Percentiles rank a stretch among this genome's conserved stretches.
Evolutionary conservation across 2,888 invertebrate genomes (phyloP).

Genomic region (Hydrotaea cyrtoneurina): DNA sequence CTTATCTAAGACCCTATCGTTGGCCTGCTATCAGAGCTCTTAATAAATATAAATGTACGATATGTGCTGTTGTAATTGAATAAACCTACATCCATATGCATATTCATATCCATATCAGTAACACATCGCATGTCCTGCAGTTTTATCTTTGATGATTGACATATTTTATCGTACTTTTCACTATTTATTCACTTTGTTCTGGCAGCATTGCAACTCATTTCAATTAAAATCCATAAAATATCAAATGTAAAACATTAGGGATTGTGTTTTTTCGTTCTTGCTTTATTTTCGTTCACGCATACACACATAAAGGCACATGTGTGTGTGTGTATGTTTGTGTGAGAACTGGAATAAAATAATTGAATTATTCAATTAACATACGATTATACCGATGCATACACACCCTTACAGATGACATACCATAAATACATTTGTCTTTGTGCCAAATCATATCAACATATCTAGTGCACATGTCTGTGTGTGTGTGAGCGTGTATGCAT

Average conservation of each 20-base stretch:
- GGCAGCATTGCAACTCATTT: not conserved
- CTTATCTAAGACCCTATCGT: not conserved
- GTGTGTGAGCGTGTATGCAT: not conserved
- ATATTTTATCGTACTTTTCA: slow-evolving; percentile 27
- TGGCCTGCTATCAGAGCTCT: not conserved
- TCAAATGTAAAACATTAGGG: slow-evolving; percentile 37
- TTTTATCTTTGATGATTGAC: slow-evolving; percentile 16
- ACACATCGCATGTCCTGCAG: not conserved
- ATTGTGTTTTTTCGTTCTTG: slow-evolving; percentile 14
- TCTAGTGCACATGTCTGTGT: not conserved
- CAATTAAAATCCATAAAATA: slow-evolving; percentile 38
- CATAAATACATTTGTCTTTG: slow-evolving; percentile 5
- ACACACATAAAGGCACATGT: not conserved
- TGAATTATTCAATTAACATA: slow-evolving; percentile 38
- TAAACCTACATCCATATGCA: slow-evolving; percentile 14
- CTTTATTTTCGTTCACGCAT: not conserved
- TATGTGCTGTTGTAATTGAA: slow-evolving; percentile 18
- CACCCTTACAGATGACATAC: not conserved
- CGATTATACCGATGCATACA: not conserved
- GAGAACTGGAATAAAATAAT: slow-evolving; percentile 21
- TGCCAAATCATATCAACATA: not conserved
- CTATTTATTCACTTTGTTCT: not conserved
- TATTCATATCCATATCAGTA: not conserved
- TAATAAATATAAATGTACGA: slow-evolving; percentile 21
- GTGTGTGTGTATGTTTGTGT: not conserved